phyloP scores from a whole-genome alignment of 2,888 invertebrate species.

The Ashinkailepas kermadecensis region DNA sequence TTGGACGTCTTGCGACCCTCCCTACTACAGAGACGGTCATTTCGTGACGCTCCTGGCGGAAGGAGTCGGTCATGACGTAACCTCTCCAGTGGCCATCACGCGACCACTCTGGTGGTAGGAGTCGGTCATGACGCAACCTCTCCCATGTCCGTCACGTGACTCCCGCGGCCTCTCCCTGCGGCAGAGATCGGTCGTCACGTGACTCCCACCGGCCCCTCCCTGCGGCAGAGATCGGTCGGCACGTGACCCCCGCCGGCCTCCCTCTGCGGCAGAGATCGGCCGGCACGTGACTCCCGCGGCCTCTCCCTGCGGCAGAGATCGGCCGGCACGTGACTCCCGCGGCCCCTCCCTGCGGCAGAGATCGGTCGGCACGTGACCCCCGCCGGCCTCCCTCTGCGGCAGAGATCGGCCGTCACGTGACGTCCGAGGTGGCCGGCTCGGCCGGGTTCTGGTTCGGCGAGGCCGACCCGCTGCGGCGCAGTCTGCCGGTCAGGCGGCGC shows the following conservation, averaged over 20 bases:
- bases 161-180: no score
- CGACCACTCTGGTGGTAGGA: no score
- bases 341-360: neutral
- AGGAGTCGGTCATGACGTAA: no score
- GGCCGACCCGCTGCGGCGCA: constrained; percentile 22
- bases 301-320: no score
- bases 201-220: neutral
- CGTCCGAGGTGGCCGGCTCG: constrained; percentile 18
- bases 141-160: no score
- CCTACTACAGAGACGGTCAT: no score
- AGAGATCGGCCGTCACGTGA: constrained; percentile 23
- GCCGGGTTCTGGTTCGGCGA: constrained; percentile 28
- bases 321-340: neutral
- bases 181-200: no score
- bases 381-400: neutral
- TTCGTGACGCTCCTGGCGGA: no score
- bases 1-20: no score
- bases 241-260: neutral
- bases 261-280: neutral
- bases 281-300: neutral
- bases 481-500: constrained; percentile 25
- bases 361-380: neutral
- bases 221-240: neutral
- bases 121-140: no score
- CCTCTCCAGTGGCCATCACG: no score